A percentile compares a stretch with the other conserved stretches of the same genome.
Evolutionary conservation across 2,888 invertebrate species (phyloP).

Genomic region (Perithous albicinctus): DNA sequence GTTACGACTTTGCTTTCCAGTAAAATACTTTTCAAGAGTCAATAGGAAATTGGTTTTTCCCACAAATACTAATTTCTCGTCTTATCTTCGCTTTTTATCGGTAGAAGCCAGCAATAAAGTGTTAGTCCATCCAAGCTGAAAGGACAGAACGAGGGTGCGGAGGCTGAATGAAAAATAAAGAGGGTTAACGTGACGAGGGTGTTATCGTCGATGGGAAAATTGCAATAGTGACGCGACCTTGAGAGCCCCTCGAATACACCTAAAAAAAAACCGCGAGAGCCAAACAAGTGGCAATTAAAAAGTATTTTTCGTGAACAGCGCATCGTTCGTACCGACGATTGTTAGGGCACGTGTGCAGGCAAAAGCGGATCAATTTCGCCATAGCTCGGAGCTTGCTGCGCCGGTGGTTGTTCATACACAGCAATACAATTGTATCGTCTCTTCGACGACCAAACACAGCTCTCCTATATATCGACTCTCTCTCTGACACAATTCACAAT

Average conservation of each 20-base stretch:
- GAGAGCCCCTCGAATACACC: conserved; percentile 37
- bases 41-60: not conserved
- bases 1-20: too few species aligned
- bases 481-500: conserved; percentile 50
- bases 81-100: not conserved
- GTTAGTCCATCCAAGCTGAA: too few species aligned
- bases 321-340: conserved; percentile 43
- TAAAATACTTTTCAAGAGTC: too few species aligned
- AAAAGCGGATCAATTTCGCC: conserved; percentile 42
- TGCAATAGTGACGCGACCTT: conserved; percentile 37
- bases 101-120: not conserved
- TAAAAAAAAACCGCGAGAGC: conserved; percentile 40
- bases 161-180: not conserved
- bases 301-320: conserved; percentile 60
- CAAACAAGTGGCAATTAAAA: conserved; percentile 63
- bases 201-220: conserved; percentile 49
- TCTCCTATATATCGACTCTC: conserved; percentile 39
- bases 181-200: not conserved
- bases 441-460: too few species aligned
- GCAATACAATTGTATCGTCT: conserved; percentile 17
- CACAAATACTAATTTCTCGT: not conserved
- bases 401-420: conserved; percentile 2
- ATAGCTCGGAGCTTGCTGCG: not conserved
- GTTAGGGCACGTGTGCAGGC: conserved; percentile 60
- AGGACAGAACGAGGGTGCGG: not conserved